Evolutionary conservation across 1,140 invertebrate species (phyloP).

Genomic region (Bradynema listronoti): DNA sequence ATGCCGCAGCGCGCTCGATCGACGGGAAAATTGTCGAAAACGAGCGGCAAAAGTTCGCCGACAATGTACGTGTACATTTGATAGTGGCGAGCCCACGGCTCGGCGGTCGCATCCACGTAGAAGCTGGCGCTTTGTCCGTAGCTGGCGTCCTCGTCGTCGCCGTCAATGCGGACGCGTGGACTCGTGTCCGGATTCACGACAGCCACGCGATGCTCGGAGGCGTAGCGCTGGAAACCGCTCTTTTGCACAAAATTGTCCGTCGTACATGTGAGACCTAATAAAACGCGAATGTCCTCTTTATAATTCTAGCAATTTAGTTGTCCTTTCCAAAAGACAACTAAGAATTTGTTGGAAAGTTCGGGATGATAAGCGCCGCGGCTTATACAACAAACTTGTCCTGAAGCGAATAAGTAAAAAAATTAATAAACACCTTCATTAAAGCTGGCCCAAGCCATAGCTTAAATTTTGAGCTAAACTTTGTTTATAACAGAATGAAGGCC

Average conservation of each 20-base stretch:
- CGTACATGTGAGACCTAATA: conserved; percentile 75
- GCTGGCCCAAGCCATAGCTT: no score
- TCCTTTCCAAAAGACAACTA: no score
- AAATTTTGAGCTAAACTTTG: no score
- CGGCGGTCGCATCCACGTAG: conserved; percentile 82
- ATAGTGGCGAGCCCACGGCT: conserved; percentile 87
- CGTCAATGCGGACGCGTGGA: conserved; percentile 69
- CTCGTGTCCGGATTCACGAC: conserved; percentile 91
- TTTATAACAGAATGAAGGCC: no score
- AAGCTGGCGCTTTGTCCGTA: conserved; percentile 92
- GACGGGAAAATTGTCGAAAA: conserved; percentile 69
- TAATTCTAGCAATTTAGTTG: not conserved
- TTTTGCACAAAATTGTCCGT: conserved; percentile 95
- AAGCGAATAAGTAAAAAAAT: no score
- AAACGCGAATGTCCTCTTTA: conserved; percentile 8
- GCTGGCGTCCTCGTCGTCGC: conserved; percentile 78
- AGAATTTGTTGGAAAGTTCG: not conserved
- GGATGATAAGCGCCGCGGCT: no score
- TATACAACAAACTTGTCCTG: no score
- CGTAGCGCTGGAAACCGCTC: conserved; percentile 80
- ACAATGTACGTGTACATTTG: conserved; percentile 95
- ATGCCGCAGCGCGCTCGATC: conserved; percentile 59
- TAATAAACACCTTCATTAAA: no score
- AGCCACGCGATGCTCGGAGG: conserved; percentile 73
- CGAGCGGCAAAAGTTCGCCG: conserved; percentile 73